These are phyloP conservation scores for Linnaemya vulpina DNA, from an alignment of 2,888 invertebrate species.

Conservation along the genomic window DNA sequence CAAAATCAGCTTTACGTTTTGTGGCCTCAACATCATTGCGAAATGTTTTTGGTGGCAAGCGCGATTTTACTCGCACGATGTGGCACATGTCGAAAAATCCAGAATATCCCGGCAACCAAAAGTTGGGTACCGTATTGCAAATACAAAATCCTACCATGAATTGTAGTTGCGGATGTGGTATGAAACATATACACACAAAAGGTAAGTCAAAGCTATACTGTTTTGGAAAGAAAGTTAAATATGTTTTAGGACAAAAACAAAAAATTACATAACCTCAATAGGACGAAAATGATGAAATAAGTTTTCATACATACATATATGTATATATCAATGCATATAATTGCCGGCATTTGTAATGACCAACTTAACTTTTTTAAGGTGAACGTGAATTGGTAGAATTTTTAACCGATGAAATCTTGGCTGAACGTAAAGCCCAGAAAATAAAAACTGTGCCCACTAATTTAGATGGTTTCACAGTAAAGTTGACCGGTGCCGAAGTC, in stretches of 20 bases:
- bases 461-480: slow-evolving; percentile 92
- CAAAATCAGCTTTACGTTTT: slow-evolving; percentile 85
- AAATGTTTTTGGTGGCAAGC: slow-evolving; percentile 83
- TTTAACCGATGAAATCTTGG: slow-evolving; percentile 95
- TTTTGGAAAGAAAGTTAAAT: not conserved
- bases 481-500: slow-evolving; percentile 92
- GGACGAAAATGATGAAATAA: slow-evolving; percentile 35
- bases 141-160: slow-evolving; percentile 85
- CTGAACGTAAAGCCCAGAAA: slow-evolving; percentile 93
- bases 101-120: slow-evolving; percentile 77
- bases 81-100: slow-evolving; percentile 87
- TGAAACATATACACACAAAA: slow-evolving; percentile 88
- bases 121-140: slow-evolving; percentile 81
- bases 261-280: slow-evolving; percentile 79
- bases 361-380: slow-evolving; percentile 84
- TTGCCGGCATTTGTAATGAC: slow-evolving; percentile 46
- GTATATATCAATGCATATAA: slow-evolving; percentile 20
- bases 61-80: slow-evolving; percentile 87
- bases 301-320: too few relatives aligned
- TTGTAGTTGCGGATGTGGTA: slow-evolving; percentile 88
- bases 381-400: slow-evolving; percentile 95
- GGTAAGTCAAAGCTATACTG: slow-evolving; percentile 83
- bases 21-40: slow-evolving; percentile 76
- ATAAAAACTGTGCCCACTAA: slow-evolving; percentile 89
- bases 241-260: slow-evolving; percentile 11